Evolutionary conservation across 2,797 vertebrate species (phyloP), one percentile per base, ranked within the genome.

Genomic region (Aythya fuligula): DNA sequence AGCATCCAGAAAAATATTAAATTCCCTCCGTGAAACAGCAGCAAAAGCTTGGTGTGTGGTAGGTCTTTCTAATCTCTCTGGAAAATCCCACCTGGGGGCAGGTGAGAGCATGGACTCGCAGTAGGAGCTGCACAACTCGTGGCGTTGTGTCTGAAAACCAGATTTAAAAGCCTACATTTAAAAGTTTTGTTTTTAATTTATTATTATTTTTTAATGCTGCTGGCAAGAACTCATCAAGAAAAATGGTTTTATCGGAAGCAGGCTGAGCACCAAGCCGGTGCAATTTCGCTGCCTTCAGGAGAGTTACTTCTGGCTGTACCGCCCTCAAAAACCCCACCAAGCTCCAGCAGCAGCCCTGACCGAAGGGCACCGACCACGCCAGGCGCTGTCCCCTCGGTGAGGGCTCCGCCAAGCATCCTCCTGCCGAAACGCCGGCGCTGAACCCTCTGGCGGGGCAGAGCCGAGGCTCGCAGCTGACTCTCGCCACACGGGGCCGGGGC

Each of bases 71-170:
- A 12, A 4, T 1, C 15, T 30, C 51, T 25, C 36, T 9, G 4
- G 34, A 51, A 66, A 58, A 81, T 14, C 65, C 32, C 20, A 30
- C 13, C 8, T 11, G 9, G 0, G 0, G 60, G 30, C 1, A 27
- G 5, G 6, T 0, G 24, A 54, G n/a, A 43, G 54, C 3, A 1
- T 49, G 7, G 45, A 20, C 72, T 30, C 0, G 0, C 16, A 34
- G 39, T 4, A 28, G 39, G 24, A 73, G 13, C 43, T 41, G 62
- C 4, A 4, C 45, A 8, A 2, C 0, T 2, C 9, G 11, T 2
- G 2, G 51, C 1, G 19, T 22, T 43, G 15, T 1, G 0, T 3
- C 28, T 34, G 17, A 77, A 70, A 89, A 3, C 4, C 6, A 5
- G 9, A 11, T 14, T 66, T 43, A 43, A 69, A 66, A 5, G 24